Conservation (phyloP, 2,797 vertebrate genomes). For the Carcharodon carcharias region DNA sequence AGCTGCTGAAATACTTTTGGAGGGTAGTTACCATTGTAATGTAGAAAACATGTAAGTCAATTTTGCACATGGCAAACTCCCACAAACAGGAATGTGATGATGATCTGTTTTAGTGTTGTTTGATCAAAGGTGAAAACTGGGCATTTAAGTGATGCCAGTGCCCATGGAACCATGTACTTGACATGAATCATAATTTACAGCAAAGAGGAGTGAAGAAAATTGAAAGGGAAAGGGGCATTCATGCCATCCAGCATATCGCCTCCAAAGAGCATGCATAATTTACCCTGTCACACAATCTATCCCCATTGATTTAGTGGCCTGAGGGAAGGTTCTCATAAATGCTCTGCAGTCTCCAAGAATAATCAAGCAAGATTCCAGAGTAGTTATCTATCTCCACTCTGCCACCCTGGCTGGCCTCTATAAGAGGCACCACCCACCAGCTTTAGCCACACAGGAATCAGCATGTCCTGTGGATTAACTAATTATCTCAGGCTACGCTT, state of each 20-base stretch:
- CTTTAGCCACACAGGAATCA: not conserved
- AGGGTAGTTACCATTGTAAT: not conserved
- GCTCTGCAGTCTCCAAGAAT: conserved; percentile 33
- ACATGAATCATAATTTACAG: not conserved
- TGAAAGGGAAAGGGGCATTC: not conserved
- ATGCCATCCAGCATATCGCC: not conserved
- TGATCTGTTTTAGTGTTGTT: not conserved
- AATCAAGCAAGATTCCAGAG: not conserved
- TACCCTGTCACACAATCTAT: not conserved
- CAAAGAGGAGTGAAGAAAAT: not conserved
- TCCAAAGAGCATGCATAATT: not conserved
- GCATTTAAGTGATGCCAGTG: not conserved
- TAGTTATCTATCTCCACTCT: not conserved
- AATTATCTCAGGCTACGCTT: not conserved
- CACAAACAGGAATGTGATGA: not conserved
- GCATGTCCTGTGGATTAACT: not conserved
- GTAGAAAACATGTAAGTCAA: not conserved
- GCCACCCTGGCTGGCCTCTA: not conserved
- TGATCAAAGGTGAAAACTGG: not conserved
- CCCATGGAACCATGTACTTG: not conserved
- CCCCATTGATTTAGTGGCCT: too few species aligned
- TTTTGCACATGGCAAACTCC: not conserved
- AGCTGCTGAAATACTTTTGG: not conserved
- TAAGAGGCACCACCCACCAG: not conserved
- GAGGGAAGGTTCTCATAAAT: conserved; percentile 20